Percentiles rank a stretch among this genome's conserved stretches.
Conservation (phyloP, 2,113 vertebrate genomes). For the Oncorhynchus tshawytscha region DNA sequence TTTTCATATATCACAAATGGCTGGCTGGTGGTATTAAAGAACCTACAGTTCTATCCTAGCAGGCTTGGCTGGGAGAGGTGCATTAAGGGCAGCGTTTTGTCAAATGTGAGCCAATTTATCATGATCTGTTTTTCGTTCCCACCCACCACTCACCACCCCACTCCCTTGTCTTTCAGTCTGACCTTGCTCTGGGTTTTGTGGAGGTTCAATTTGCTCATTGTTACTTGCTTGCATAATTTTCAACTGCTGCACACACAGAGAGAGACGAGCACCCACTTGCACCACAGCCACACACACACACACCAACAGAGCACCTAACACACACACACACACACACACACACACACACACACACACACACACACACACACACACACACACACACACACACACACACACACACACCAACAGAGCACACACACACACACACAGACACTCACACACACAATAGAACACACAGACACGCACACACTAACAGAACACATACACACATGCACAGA, state of each 20-base stretch:
- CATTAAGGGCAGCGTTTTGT: constrained; percentile 94
- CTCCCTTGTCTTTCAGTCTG: constrained; percentile 86
- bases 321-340: neutral
- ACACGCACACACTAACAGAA: constrained; percentile 40
- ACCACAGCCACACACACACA: constrained; percentile 27
- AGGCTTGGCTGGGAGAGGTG: constrained; percentile 66
- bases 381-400: too few relatives aligned
- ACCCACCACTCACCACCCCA: constrained; percentile 81
- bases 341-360: too few relatives aligned
- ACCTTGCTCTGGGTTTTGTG: constrained; percentile 85
- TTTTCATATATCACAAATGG: constrained; percentile 95
- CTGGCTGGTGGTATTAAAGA: constrained; percentile 70
- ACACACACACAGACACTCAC: constrained; percentile 28
- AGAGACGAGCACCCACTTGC: neutral
- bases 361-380: too few relatives aligned
- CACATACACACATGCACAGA: constrained; percentile 17
- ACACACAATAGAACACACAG: too few relatives aligned
- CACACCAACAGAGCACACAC: constrained; percentile 20
- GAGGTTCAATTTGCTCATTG: constrained; percentile 93
- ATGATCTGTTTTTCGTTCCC: constrained; percentile 88
- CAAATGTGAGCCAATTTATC: constrained; percentile 96
- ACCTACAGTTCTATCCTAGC: constrained; percentile 54
- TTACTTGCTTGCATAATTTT: constrained; percentile 92
- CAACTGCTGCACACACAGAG: constrained; percentile 72
- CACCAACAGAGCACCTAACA: constrained; percentile 17